Evolutionary conservation across 2,888 invertebrate genomes (phyloP).

Genomic region (Neuroscelio doddi): DNA sequence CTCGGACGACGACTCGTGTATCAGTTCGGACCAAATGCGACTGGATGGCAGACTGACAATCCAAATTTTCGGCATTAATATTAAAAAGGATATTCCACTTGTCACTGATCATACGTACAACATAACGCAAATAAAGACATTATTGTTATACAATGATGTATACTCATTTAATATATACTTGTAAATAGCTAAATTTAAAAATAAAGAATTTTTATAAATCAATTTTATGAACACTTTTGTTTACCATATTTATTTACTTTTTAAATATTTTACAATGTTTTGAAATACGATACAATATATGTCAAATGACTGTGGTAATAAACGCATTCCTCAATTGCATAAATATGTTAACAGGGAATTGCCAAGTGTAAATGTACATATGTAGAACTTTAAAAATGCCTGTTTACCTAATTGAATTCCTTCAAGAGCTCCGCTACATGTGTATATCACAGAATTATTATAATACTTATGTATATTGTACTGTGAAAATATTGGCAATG

Average conservation of each 20-base stretch:
- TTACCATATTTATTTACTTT: background rate
- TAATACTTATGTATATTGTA: constrained; percentile 3
- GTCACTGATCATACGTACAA: constrained; percentile 4
- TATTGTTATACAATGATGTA: constrained; percentile 14
- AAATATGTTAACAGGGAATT: background rate
- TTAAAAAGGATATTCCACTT: background rate
- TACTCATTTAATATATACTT: background rate
- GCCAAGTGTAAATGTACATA: too few species aligned
- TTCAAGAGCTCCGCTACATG: background rate
- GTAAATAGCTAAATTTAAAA: background rate
- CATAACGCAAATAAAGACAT: constrained; percentile 27
- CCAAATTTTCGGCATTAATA: constrained; percentile 73
- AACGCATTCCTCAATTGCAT: background rate
- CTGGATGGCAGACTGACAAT: constrained; percentile 82
- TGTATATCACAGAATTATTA: constrained; percentile 7
- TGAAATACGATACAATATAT: background rate
- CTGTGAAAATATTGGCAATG: too few species aligned
- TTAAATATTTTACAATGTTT: background rate
- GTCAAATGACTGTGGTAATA: background rate
- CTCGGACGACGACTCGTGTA: constrained; percentile 85
- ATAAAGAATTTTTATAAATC: constrained; percentile 6
- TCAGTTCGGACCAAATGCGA: constrained; percentile 87
- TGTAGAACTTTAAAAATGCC: constrained; percentile 3
- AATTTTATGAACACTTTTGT: too few species aligned
- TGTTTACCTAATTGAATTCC: background rate